phyloP scores from a whole-genome alignment of 2,113 vertebrate genomes.

The Columbina picui region DNA sequence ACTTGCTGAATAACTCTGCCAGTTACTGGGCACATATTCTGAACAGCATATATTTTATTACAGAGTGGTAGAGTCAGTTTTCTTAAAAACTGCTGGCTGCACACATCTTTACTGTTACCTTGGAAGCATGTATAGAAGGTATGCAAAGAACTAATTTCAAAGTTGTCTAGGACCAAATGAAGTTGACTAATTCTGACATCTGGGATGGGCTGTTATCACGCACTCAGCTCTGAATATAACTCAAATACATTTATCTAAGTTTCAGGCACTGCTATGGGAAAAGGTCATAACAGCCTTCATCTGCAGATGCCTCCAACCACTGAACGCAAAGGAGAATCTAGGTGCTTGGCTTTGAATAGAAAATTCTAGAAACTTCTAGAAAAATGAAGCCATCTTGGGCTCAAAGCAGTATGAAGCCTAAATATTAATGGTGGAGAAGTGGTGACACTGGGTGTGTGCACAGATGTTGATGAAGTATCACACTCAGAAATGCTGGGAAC shows the following conservation, averaged over 20 bases:
- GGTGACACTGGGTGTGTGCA: too few relatives aligned
- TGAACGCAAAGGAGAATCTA: background rate
- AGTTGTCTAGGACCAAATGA: background rate
- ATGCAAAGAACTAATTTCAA: background rate
- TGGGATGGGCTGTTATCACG: background rate
- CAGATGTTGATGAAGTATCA: background rate
- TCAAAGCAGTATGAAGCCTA: background rate
- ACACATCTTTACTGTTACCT: background rate
- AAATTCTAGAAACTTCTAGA: background rate
- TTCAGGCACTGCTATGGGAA: background rate
- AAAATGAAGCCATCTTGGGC: background rate
- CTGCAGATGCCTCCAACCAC: background rate
- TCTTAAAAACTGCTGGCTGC: background rate
- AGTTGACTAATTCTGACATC: background rate
- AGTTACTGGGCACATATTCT: background rate
- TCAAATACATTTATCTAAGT: background rate
- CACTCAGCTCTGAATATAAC: background rate
- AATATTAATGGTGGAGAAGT: background rate
- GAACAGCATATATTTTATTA: background rate
- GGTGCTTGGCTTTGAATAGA: background rate
- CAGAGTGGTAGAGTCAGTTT: background rate
- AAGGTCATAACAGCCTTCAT: background rate
- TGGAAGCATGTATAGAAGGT: background rate
- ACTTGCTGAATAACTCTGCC: background rate
- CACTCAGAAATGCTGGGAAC: background rate